Evolutionary conservation across 23 tunicate genomes (phyloP).

Genomic region (Oikopleura albicans): DNA sequence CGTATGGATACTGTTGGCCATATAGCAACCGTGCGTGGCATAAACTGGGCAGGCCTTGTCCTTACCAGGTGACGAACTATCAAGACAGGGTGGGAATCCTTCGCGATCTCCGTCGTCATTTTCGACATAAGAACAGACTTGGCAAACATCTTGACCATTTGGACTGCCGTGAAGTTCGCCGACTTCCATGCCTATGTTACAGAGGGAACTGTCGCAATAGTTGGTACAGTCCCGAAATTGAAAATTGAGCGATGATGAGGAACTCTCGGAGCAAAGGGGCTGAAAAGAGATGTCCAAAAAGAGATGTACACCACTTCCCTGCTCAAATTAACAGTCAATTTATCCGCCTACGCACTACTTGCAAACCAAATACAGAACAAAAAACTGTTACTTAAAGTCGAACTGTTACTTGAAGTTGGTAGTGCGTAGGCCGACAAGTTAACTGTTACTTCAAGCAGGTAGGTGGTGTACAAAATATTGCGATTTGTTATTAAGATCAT

Average conservation of each 20-base stretch:
- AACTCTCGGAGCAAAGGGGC: not conserved
- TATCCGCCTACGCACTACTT: no score
- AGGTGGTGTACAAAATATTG: no score
- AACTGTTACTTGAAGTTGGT: no score
- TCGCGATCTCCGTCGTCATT: not conserved
- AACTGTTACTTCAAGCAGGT: no score
- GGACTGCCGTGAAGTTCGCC: not conserved
- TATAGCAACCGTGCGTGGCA: not conserved
- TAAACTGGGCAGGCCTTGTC: not conserved
- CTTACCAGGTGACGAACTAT: not conserved
- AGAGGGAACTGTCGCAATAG: not conserved
- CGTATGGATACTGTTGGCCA: not conserved
- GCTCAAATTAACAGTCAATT: no score
- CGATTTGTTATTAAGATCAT: no score
- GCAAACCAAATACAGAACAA: no score
- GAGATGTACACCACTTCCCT: no score
- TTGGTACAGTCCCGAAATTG: not conserved
- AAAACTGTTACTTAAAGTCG: no score
- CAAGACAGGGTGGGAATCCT: not conserved
- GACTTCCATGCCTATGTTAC: not conserved
- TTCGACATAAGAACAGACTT: not conserved
- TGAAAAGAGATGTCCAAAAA: no score
- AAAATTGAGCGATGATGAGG: not conserved
- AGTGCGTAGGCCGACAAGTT: no score
- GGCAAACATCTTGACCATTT: not conserved